Evolutionary conservation across 2,888 invertebrate genomes (phyloP), one percentile per base, ranked within the genome.

Genomic region (Rhimphoctona megacephalus): DNA sequence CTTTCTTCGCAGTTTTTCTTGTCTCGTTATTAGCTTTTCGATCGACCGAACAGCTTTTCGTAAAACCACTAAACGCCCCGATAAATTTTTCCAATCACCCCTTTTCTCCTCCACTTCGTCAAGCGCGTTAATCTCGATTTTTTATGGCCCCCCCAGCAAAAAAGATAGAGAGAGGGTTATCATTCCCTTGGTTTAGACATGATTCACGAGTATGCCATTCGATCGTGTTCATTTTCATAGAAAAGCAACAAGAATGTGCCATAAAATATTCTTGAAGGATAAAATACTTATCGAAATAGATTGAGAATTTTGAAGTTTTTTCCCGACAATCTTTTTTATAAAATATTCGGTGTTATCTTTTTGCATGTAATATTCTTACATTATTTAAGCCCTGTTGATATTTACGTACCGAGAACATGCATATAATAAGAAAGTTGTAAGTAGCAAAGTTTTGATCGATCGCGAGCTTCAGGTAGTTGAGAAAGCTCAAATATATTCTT

Each of bases 391-490:
- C 43, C 69, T 14, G 46, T 77, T 39, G 57, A 49, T 77, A 25
- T 81, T 83, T 67, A 49, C 43, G 14, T 33, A 61, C 54, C 49
- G n/a, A 64, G 67, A 64, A 73, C 67, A 74, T 52, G 25, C 72
- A 49, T 73, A 19, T 69, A 73, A 77, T 78, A 78, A 86, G 67
- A 86, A 86, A 83, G 69, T 79, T 83, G 39, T 33, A 81, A 73
- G 73, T 61, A 73, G 77, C 81, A 67, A 83, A 78, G 84, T 81
- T 81, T 83, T 84, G 83, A 83, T 83, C 83, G 83, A 86, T 86
- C 77, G 81, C 33, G 52, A 74, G 39, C 61, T 36, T 77, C 67
- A 69, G 61, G 81, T 78, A 84, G 49, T 69, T 74, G 49, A 46
- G 49, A 46, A 43, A 17, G 30, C 25, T 5, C 11, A 25, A 57